phyloP scores from a whole-genome alignment of 2,888 invertebrate species.

The Gisinianus flammeolus region DNA sequence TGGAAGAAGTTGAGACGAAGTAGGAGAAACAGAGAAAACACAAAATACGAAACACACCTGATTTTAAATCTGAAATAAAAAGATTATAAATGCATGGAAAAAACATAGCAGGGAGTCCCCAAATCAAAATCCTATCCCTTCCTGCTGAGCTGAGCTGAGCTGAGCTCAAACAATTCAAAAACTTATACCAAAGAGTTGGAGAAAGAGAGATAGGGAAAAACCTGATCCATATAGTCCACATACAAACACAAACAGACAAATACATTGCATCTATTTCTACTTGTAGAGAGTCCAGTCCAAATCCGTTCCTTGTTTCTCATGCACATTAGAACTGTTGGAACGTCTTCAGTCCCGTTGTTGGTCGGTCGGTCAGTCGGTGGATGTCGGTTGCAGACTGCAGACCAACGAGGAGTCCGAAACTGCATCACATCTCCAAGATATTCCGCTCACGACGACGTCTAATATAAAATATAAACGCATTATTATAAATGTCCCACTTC shows the following conservation, averaged over 20 bases:
- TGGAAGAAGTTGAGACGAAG: background rate
- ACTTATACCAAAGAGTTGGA: slow-evolving; percentile 33
- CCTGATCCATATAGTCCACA: slow-evolving; percentile 45
- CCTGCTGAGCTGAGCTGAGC: slow-evolving; percentile 57
- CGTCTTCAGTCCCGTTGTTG: too few relatives aligned
- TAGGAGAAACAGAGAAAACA: slow-evolving; percentile 15
- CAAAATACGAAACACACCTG: slow-evolving; percentile 49
- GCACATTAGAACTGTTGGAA: background rate
- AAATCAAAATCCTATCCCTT: slow-evolving; percentile 57
- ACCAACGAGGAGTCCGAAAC: background rate
- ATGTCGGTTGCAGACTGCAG: background rate
- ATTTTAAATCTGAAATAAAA: slow-evolving; percentile 51
- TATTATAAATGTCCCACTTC: slow-evolving; percentile 37
- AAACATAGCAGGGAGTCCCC: slow-evolving; percentile 59
- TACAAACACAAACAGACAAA: slow-evolving; percentile 5
- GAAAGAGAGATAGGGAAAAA: slow-evolving; percentile 39
- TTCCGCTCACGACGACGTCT: slow-evolving; percentile 26
- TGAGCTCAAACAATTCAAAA: slow-evolving; percentile 50
- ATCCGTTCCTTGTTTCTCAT: background rate
- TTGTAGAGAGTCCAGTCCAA: too few relatives aligned
- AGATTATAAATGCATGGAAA: slow-evolving; percentile 59
- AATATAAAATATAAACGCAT: slow-evolving; percentile 38
- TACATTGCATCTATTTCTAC: too few relatives aligned
- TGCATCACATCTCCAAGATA: slow-evolving; percentile 18
- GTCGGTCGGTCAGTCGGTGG: too few relatives aligned